phyloP scores from a whole-genome alignment of 2,888 invertebrate species.

The Drosophila acutilabella region DNA sequence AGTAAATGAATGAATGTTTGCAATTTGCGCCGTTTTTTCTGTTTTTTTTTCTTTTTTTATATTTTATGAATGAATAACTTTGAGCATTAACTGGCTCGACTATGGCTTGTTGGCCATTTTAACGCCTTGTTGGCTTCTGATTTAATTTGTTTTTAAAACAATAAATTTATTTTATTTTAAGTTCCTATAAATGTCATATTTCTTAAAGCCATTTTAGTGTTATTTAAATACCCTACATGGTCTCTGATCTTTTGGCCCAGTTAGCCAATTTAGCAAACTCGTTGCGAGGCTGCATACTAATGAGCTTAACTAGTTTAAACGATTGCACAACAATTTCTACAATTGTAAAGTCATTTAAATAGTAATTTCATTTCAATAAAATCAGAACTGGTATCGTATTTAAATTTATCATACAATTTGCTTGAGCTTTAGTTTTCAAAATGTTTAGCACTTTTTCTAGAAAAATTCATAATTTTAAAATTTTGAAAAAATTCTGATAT shows the following conservation, averaged over 20 bases:
- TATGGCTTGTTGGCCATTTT: slow-evolving; percentile 39
- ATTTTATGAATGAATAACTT: slow-evolving; percentile 75
- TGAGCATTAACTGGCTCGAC: slow-evolving; percentile 54
- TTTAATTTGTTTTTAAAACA: slow-evolving; percentile 53
- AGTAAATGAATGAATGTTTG: slow-evolving; percentile 54
- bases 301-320: slow-evolving; percentile 54
- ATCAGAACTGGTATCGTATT: slow-evolving; percentile 18
- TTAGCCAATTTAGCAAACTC: slow-evolving; percentile 42
- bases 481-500: not conserved
- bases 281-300: slow-evolving; percentile 52
- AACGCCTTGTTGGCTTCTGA: slow-evolving; percentile 52
- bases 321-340: slow-evolving; percentile 38
- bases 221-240: slow-evolving; percentile 23
- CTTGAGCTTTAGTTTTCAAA: not conserved
- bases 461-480: not conserved
- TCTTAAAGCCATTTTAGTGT: slow-evolving; percentile 7
- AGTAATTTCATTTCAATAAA: slow-evolving; percentile 19
- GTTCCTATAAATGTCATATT: too few relatives aligned
- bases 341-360: slow-evolving; percentile 53
- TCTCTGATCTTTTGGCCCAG: slow-evolving; percentile 42
- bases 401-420: not conserved
- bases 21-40: slow-evolving; percentile 59
- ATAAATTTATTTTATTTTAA: slow-evolving; percentile 44
- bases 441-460: not conserved
- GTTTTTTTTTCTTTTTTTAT: not conserved